Percentiles rank a stretch among this genome's conserved stretches.
These are phyloP conservation scores for Drosophila hamatofila DNA, from an alignment of 2,888 invertebrate species.

Conservation along the genomic window DNA sequence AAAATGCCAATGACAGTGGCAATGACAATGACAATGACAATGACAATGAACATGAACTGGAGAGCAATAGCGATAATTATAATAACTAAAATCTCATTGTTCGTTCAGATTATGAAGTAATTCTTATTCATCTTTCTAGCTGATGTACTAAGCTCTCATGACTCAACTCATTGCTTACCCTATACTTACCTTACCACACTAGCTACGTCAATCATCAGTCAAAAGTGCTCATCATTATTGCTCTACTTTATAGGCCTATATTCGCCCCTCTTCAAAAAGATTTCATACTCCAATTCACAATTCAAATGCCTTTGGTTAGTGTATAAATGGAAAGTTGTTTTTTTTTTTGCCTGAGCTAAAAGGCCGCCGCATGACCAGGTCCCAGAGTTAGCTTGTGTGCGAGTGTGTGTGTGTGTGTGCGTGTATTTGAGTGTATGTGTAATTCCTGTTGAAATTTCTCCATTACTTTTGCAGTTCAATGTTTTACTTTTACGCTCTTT, in stretches of 20 bases:
- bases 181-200: background rate
- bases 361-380: slow-evolving; percentile 44
- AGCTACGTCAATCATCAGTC: background rate
- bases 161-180: too few species aligned
- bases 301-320: slow-evolving; percentile 20
- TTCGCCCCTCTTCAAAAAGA: background rate
- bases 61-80: background rate
- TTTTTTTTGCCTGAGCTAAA: slow-evolving; percentile 20
- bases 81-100: background rate
- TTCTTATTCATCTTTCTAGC: background rate
- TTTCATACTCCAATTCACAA: background rate
- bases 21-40: background rate
- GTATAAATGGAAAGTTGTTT: slow-evolving; percentile 49
- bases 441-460: slow-evolving; percentile 76
- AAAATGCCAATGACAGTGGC: background rate
- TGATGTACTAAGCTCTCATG: too few species aligned
- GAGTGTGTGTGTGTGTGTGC: slow-evolving; percentile 14
- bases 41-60: background rate
- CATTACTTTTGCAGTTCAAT: slow-evolving; percentile 80
- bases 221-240: background rate
- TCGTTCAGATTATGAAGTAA: background rate
- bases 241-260: background rate
- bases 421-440: slow-evolving; percentile 49
- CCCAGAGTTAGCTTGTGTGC: slow-evolving; percentile 7
- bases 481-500: slow-evolving; percentile 72